Evolutionary conservation across 2,113 vertebrate genomes (phyloP).

Genomic region (Cavia aperea): DNA sequence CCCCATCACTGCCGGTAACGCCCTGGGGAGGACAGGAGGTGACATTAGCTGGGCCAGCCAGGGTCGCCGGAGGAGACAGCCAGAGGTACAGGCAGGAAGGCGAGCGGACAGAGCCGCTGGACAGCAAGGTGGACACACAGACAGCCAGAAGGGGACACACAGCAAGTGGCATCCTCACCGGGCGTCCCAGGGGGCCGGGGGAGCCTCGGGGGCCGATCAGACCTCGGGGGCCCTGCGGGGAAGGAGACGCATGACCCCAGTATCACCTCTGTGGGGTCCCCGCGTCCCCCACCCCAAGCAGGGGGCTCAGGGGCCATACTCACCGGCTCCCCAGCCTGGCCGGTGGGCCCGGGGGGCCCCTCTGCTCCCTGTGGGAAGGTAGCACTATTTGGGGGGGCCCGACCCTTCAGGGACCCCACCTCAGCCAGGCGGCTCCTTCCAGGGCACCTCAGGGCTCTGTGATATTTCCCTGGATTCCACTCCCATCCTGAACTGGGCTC

Average conservation of each 20-base stretch:
- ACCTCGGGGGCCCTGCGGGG: slow-evolving; percentile 82
- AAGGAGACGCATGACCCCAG: accelerated
- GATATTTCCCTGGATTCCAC: accelerated
- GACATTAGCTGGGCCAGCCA: background rate
- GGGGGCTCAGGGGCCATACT: slow-evolving; percentile 69
- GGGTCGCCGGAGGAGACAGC: background rate
- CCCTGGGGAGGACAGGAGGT: slow-evolving; percentile 75
- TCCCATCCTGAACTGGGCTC: too few species aligned
- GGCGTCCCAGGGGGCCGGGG: slow-evolving; percentile 80
- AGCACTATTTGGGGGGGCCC: background rate
- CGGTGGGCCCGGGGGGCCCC: slow-evolving; percentile 84
- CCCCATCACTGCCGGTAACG: slow-evolving; percentile 81
- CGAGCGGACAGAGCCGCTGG: background rate
- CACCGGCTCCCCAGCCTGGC: slow-evolving; percentile 90
- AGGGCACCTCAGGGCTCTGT: background rate
- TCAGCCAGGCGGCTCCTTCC: background rate
- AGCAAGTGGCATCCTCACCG: slow-evolving; percentile 66
- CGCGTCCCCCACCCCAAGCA: background rate
- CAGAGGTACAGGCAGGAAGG: background rate
- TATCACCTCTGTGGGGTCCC: too few species aligned
- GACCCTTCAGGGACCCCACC: background rate
- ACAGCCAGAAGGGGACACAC: background rate
- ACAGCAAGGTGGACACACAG: accelerated
- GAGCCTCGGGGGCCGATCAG: slow-evolving; percentile 84
- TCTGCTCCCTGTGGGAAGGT: slow-evolving; percentile 79